A percentile compares a stretch with the other conserved stretches of the same genome.
These are phyloP conservation scores for Hipparchia sbordonii DNA, from an alignment of 2,888 invertebrate species.

Conservation along the genomic window DNA sequence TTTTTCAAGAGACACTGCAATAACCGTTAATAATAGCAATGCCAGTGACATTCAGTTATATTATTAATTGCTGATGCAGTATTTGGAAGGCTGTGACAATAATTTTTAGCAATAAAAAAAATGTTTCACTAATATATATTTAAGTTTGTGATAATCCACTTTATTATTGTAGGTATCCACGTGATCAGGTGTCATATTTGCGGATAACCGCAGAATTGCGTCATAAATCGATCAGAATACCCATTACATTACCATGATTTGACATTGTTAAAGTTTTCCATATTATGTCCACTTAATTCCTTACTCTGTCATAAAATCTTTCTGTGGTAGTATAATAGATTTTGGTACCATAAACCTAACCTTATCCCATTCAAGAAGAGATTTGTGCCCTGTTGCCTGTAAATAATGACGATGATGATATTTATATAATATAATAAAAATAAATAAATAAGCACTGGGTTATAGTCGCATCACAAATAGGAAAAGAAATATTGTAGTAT, in stretches of 20 bases:
- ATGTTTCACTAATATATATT: neutral
- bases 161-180: neutral
- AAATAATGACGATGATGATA: too few species aligned
- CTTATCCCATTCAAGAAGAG: too few species aligned
- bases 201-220: conserved; percentile 12
- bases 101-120: neutral
- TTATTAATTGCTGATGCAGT: neutral
- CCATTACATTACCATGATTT: neutral
- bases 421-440: too few species aligned
- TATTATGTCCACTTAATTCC: too few species aligned
- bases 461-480: too few species aligned
- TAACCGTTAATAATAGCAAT: conserved; percentile 4
- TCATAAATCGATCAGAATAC: conserved; percentile 8
- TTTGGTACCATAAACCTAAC: too few species aligned
- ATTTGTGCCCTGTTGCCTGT: neutral
- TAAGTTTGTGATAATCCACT: neutral
- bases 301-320: too few species aligned
- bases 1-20: conserved; percentile 11
- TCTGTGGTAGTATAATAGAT: too few species aligned
- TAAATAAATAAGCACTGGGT: too few species aligned
- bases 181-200: conserved; percentile 1
- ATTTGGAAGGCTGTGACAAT: conserved; percentile 6
- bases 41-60: conserved; percentile 1
- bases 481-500: too few species aligned
- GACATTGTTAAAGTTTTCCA: neutral